These are phyloP conservation scores for Ammodytes dubius DNA, from an alignment of 2,113 vertebrate species.

Conservation along the genomic window DNA sequence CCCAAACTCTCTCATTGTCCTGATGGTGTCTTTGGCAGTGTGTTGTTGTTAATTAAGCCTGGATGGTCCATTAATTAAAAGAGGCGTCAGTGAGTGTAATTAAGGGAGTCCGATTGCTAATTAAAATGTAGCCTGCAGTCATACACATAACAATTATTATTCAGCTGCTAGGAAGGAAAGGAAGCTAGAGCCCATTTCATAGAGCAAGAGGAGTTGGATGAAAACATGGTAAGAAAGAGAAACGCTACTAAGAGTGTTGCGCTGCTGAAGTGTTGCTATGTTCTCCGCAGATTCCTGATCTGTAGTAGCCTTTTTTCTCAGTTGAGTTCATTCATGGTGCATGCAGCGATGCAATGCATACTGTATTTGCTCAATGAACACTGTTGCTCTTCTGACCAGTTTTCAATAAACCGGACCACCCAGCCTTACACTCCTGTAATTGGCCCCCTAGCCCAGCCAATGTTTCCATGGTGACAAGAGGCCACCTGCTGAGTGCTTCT, in stretches of 20 bases:
- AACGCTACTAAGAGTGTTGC: background rate
- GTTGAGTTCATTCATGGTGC: slow-evolving; percentile 43
- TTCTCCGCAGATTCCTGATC: slow-evolving; percentile 29
- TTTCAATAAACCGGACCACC: slow-evolving; percentile 69
- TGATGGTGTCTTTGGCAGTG: slow-evolving; percentile 72
- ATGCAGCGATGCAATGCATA: slow-evolving; percentile 50
- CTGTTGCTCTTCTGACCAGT: slow-evolving; percentile 57
- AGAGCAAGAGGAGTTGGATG: slow-evolving; percentile 41
- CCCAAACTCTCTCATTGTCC: slow-evolving; percentile 66
- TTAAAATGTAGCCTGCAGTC: slow-evolving; percentile 86
- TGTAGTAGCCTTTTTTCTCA: slow-evolving; percentile 36
- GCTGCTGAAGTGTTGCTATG: slow-evolving; percentile 22
- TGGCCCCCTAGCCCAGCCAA: slow-evolving; percentile 51
- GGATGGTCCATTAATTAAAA: slow-evolving; percentile 84
- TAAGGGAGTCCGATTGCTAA: slow-evolving; percentile 85
- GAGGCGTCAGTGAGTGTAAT: slow-evolving; percentile 81
- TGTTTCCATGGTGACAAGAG: slow-evolving; percentile 76
- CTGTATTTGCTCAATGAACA: slow-evolving; percentile 36
- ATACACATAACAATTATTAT: slow-evolving; percentile 79
- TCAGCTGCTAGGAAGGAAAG: slow-evolving; percentile 69
- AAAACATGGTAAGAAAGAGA: slow-evolving; percentile 36
- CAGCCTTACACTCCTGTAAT: slow-evolving; percentile 67
- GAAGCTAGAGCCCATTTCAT: slow-evolving; percentile 36
- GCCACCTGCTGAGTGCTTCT: slow-evolving; percentile 68
- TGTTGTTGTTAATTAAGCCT: slow-evolving; percentile 82